Conservation (phyloP, 2,888 invertebrate genomes). For the Amphipoea oculea region DNA sequence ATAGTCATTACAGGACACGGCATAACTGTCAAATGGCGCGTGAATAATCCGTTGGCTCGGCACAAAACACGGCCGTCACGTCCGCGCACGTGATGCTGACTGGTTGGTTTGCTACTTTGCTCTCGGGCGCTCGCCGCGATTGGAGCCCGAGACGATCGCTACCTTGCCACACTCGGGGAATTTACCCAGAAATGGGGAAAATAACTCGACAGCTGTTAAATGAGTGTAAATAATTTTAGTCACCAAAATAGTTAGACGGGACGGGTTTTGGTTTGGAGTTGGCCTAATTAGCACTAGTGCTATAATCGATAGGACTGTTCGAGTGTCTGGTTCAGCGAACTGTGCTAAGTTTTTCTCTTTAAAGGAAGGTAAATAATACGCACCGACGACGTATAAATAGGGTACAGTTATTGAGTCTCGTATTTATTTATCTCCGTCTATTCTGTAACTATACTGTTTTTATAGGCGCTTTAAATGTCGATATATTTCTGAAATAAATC, state of each 20-base stretch:
- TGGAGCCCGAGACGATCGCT: conserved; percentile 77
- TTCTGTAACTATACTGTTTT: conserved; percentile 31
- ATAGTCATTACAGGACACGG: conserved; percentile 85
- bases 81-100: conserved; percentile 88
- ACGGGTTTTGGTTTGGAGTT: conserved; percentile 17
- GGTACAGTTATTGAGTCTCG: conserved; percentile 19
- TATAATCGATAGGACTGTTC: conserved; percentile 39
- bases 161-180: conserved; percentile 77
- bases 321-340: conserved; percentile 41
- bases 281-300: conserved; percentile 44
- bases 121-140: conserved; percentile 74
- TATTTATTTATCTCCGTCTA: conserved; percentile 7
- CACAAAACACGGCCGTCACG: conserved; percentile 80
- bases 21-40: conserved; percentile 88
- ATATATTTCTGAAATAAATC: conserved; percentile 59
- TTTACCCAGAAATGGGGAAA: conserved; percentile 75
- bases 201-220: conserved; percentile 37
- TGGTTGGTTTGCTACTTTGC: conserved; percentile 79
- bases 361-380: neutral
- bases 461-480: conserved; percentile 39
- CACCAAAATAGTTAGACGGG: conserved; percentile 4
- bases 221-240: conserved; percentile 24
- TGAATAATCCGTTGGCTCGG: conserved; percentile 78
- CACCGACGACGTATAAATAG: neutral
- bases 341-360: conserved; percentile 1